A percentile compares a stretch with the other conserved stretches of the same genome.
Conservation (phyloP, 2,113 vertebrate species). For the Ibidorhyncha struthersii region DNA sequence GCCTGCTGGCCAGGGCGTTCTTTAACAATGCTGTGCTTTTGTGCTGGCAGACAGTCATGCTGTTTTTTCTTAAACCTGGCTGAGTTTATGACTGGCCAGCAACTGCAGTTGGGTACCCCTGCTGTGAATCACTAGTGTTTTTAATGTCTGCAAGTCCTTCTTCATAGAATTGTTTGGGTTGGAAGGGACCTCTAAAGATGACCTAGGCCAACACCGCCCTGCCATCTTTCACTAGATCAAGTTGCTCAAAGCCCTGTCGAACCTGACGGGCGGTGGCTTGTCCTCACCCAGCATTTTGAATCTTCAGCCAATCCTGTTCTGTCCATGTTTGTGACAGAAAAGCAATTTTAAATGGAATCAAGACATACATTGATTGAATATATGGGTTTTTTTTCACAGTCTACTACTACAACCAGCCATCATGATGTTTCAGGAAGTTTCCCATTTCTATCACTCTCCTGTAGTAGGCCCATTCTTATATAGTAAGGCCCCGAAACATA, state of each 20-base stretch:
- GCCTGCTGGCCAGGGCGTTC: not conserved
- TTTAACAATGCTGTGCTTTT: not conserved
- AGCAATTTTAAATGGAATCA: not conserved
- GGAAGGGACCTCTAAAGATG: not conserved
- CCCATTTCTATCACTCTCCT: not conserved
- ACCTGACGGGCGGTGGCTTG: not conserved
- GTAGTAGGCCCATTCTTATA: not conserved
- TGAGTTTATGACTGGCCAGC: not conserved
- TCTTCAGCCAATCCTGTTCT: not conserved
- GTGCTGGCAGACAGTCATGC: not conserved
- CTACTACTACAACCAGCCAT: not conserved
- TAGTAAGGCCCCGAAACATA: not conserved
- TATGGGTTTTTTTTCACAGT: not conserved
- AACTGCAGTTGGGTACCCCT: not conserved
- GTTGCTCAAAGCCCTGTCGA: not conserved
- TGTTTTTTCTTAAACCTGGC: not conserved
- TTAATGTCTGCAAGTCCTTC: not conserved
- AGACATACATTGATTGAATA: not conserved
- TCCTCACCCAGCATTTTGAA: not conserved
- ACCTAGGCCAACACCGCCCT: not conserved
- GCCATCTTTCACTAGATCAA: not conserved
- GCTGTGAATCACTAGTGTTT: not conserved
- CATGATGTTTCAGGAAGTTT: not conserved
- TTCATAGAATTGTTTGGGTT: not conserved
- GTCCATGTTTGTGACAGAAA: not conserved